Percentiles rank a stretch among this genome's conserved stretches.
phyloP scores from a whole-genome alignment of 2,888 invertebrate genomes.

The Euzetes globulus region DNA sequence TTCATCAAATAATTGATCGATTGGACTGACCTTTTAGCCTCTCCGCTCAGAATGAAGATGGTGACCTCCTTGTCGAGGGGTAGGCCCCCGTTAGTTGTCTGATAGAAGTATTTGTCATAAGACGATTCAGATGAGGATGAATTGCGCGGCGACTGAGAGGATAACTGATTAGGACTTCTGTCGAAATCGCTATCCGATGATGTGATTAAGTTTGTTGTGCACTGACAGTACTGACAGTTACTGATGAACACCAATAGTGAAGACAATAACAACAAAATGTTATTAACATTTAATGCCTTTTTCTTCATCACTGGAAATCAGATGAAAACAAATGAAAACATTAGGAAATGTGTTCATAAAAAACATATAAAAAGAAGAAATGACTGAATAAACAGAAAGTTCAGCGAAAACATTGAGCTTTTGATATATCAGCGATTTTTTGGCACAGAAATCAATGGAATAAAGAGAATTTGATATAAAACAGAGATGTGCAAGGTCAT shows the following conservation, averaged over 20 bases:
- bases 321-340: neutral
- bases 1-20: neutral
- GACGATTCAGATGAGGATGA: neutral
- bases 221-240: neutral
- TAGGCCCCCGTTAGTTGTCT: neutral
- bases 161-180: neutral
- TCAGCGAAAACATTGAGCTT: neutral
- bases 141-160: neutral
- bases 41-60: neutral
- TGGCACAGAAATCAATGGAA: neutral
- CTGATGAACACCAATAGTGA: neutral
- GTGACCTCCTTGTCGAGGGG: slow-evolving; percentile 4
- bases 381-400: neutral
- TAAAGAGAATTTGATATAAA: too few relatives aligned
- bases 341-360: neutral
- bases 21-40: slow-evolving; percentile 8
- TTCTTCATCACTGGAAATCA: neutral
- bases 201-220: neutral
- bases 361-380: neutral
- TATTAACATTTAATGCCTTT: slow-evolving; percentile 1
- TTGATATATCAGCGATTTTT: neutral
- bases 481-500: too few relatives aligned
- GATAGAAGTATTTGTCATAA: neutral
- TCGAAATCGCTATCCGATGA: neutral
- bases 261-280: neutral